Conservation (phyloP, 2,797 vertebrate genomes). For the Arrhamphus sclerolepis region DNA sequence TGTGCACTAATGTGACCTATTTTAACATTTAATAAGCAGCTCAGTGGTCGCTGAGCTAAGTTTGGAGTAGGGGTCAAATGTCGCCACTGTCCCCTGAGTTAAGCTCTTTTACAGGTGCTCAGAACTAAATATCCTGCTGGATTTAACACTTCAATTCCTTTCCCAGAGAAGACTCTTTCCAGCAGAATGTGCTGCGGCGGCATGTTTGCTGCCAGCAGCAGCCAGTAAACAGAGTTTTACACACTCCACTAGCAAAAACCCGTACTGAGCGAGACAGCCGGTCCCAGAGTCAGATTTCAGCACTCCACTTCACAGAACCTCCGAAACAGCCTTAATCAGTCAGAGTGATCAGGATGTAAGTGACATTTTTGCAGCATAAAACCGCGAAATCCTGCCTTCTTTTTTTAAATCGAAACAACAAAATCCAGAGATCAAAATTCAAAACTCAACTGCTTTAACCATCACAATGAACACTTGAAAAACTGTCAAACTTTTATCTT, state of each 20-base stretch:
- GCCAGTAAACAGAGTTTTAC: slow-evolving; percentile 1
- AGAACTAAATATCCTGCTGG: slow-evolving; percentile 47
- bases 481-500: too few relatives aligned
- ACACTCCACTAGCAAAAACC: slow-evolving; percentile 9
- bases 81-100: slow-evolving; percentile 40
- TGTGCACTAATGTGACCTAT: slow-evolving; percentile 26
- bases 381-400: too few relatives aligned
- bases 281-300: slow-evolving; percentile 26
- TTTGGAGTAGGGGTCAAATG: slow-evolving; percentile 63
- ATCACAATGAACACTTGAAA: too few relatives aligned
- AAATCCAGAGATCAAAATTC: too few relatives aligned
- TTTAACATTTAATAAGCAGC: slow-evolving; percentile 34
- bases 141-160: slow-evolving; percentile 62
- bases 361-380: too few relatives aligned
- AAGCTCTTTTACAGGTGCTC: slow-evolving; percentile 58
- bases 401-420: too few relatives aligned
- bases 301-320: slow-evolving; percentile 33
- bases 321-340: too few relatives aligned
- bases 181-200: slow-evolving; percentile 57
- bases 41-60: slow-evolving; percentile 56
- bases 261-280: background rate
- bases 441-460: too few relatives aligned
- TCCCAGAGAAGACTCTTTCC: slow-evolving; percentile 21
- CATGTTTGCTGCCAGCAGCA: background rate
- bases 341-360: too few relatives aligned